These are phyloP conservation scores for Mus caroli DNA, from an alignment of 2,797 vertebrate genomes.

Conservation along the genomic window DNA sequence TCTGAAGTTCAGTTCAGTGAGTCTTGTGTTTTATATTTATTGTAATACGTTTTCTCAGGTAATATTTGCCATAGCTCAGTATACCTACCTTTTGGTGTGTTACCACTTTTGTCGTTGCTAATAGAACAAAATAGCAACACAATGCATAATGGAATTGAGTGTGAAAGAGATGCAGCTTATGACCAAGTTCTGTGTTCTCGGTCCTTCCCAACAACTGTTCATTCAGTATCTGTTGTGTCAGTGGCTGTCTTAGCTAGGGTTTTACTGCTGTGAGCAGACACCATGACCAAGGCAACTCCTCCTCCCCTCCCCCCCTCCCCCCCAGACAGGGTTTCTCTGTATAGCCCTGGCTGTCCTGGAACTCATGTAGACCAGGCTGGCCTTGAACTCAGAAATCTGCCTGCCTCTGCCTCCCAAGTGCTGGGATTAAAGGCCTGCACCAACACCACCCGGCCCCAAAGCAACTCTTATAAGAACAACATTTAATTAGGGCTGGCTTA, in stretches of 20 bases:
- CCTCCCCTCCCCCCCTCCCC: no score
- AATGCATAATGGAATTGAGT: constrained; percentile 57
- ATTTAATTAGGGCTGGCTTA: neutral
- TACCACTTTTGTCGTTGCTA: constrained; percentile 53
- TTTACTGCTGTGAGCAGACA: neutral
- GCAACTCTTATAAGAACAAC: neutral
- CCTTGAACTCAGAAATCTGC: no score
- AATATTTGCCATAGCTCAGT: neutral
- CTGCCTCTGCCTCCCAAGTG: no score
- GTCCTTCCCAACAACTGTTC: neutral
- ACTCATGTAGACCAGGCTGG: no score
- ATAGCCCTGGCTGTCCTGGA: no score
- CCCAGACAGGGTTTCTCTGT: no score
- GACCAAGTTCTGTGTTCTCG: neutral
- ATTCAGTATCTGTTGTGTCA: neutral
- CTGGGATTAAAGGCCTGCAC: no score
- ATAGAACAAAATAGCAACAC: constrained; percentile 65
- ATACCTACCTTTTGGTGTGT: constrained; percentile 10
- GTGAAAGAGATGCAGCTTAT: constrained; percentile 12
- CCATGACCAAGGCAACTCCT: neutral
- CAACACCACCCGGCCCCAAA: neutral
- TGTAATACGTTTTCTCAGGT: constrained; percentile 36
- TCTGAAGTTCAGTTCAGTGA: neutral
- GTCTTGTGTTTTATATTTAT: constrained; percentile 34
- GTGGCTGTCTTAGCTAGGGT: neutral